Conservation (phyloP, 2,113 vertebrate genomes). For the Solea solea region DNA sequence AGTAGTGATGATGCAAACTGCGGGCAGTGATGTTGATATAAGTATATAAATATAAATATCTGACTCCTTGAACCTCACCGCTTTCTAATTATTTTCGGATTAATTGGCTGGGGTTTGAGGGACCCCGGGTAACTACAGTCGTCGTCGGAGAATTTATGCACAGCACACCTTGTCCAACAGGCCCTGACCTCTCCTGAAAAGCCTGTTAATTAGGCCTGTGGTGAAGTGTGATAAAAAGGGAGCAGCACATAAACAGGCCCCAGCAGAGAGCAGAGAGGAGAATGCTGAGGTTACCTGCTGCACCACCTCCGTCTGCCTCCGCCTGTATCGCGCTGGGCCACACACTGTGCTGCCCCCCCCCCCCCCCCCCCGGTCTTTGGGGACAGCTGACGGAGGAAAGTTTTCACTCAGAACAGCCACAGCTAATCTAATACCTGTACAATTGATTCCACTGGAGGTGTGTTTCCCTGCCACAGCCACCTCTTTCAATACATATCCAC, state of each 20-base stretch:
- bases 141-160: constrained; percentile 54
- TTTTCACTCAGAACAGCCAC: constrained; percentile 36
- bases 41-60: constrained; percentile 50
- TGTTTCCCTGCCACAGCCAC: background rate
- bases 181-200: constrained; percentile 48
- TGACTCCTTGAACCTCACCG: constrained; percentile 60
- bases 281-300: constrained; percentile 51
- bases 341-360: constrained; percentile 39
- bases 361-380: background rate
- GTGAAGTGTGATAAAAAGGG: constrained; percentile 71
- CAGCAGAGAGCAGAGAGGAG: constrained; percentile 57
- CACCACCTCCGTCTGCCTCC: constrained; percentile 46
- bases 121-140: constrained; percentile 47
- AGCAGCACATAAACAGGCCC: constrained; percentile 52
- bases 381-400: constrained; percentile 32
- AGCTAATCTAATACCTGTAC: constrained; percentile 63
- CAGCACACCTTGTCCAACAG: constrained; percentile 52
- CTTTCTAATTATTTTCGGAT: constrained; percentile 82
- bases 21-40: constrained; percentile 62
- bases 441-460: constrained; percentile 56
- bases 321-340: constrained; percentile 55
- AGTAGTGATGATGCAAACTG: constrained; percentile 17
- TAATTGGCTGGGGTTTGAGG: constrained; percentile 78
- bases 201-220: constrained; percentile 76
- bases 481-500: constrained; percentile 26